Percentiles rank a stretch among this genome's conserved stretches.
Evolutionary conservation across 2,797 vertebrate genomes (phyloP).

Genomic region (Alca torda): DNA sequence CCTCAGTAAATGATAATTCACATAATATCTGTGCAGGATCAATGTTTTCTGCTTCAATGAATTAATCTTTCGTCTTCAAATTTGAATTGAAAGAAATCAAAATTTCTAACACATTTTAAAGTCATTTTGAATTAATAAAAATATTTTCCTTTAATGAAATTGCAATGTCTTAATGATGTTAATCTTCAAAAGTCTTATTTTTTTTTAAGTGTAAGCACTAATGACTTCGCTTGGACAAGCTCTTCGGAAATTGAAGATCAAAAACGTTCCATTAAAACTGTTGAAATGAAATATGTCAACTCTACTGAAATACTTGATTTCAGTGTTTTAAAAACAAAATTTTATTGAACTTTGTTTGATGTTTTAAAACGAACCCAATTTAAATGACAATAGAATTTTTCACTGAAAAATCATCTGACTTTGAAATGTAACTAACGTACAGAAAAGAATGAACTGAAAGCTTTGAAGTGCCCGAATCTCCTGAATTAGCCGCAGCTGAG

Average conservation of each 20-base stretch:
- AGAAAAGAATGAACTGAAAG: background rate
- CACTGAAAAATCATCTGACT: background rate
- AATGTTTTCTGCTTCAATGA: background rate
- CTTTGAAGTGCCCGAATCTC: background rate
- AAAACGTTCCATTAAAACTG: background rate
- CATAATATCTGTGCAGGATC: background rate
- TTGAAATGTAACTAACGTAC: background rate
- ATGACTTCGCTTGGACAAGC: conserved; percentile 36
- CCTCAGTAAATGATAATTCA: background rate
- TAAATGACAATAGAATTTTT: background rate
- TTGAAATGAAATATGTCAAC: background rate
- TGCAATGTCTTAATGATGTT: background rate
- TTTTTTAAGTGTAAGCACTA: background rate
- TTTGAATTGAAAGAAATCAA: background rate
- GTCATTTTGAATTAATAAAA: background rate
- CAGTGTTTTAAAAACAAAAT: background rate
- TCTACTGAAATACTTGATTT: conserved; percentile 9
- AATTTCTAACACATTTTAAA: background rate
- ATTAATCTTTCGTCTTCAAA: background rate
- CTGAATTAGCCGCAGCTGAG: background rate
- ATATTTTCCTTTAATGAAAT: background rate
- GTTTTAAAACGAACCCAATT: background rate
- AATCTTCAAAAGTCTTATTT: conserved; percentile 10
- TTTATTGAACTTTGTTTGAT: conserved; percentile 27
- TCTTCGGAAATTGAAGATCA: conserved; percentile 33